Percentiles rank a stretch among this genome's conserved stretches.
Conservation (phyloP, 2,888 invertebrate genomes). For the Chloroclystis v-ata region DNA sequence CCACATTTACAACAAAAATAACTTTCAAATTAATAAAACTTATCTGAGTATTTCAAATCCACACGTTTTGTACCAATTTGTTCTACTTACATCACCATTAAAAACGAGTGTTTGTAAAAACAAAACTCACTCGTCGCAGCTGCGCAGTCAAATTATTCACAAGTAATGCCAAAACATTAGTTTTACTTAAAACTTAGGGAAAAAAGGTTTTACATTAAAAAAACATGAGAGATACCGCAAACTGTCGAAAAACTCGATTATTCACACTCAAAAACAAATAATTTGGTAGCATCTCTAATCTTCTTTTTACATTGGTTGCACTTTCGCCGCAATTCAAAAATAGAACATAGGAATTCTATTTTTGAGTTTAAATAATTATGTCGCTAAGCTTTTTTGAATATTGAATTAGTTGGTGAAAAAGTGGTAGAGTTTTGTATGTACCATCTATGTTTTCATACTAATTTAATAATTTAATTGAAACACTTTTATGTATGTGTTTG, state of each 20-base stretch:
- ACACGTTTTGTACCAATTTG: conserved; percentile 37
- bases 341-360: too few species aligned
- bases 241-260: conserved; percentile 68
- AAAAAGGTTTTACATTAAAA: too few species aligned
- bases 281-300: conserved; percentile 53
- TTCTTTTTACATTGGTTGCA: conserved; percentile 38
- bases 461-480: too few species aligned
- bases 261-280: conserved; percentile 74
- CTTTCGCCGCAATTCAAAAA: too few species aligned
- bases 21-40: too few species aligned
- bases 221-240: too few species aligned
- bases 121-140: conserved; percentile 60
- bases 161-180: conserved; percentile 68
- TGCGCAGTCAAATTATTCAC: conserved; percentile 56
- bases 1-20: too few species aligned
- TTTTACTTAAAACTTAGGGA: conserved; percentile 73
- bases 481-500: too few species aligned
- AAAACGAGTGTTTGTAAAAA: conserved; percentile 32
- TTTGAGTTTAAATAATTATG: conserved; percentile 32
- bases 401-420: neutral
- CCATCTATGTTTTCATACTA: neutral
- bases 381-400: neutral
- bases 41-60: conserved; percentile 1
- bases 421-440: neutral
- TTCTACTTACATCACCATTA: conserved; percentile 44